Conservation (phyloP, 2,797 vertebrate genomes). For the Lagodon rhomboides region DNA sequence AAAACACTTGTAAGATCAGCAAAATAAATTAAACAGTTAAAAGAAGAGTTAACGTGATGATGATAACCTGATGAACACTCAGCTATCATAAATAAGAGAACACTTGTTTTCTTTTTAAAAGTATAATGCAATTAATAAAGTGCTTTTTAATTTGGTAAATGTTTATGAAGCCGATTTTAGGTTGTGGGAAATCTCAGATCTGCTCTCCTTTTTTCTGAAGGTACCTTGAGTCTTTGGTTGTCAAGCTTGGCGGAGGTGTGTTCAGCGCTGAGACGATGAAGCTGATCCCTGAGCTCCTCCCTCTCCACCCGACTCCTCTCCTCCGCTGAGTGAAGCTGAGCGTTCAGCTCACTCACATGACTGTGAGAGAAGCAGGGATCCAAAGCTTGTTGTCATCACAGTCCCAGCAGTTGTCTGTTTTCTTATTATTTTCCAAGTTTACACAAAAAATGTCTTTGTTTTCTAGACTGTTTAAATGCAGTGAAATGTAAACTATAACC, state of each 20-base stretch:
- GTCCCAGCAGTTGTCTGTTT: background rate
- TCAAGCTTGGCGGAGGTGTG: slow-evolving; percentile 84
- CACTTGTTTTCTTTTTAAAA: background rate
- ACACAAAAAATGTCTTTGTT: background rate
- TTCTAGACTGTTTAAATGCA: background rate
- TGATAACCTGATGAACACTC: background rate
- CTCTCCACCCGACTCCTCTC: slow-evolving; percentile 84
- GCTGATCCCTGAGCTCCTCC: slow-evolving; percentile 83
- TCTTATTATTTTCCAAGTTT: background rate
- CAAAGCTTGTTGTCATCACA: background rate
- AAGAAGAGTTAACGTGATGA: background rate
- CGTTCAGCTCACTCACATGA: slow-evolving; percentile 84
- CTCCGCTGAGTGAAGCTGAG: slow-evolving; percentile 80
- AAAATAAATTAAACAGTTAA: background rate
- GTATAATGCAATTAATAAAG: background rate
- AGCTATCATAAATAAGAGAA: background rate
- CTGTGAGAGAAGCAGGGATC: slow-evolving; percentile 70
- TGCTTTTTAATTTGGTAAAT: background rate
- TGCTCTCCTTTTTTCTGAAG: background rate
- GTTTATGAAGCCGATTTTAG: background rate
- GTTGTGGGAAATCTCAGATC: background rate
- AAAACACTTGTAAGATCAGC: rapidly evolving
- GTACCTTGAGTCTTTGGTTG: slow-evolving; percentile 90
- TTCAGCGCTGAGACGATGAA: slow-evolving; percentile 85
- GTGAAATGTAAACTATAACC: background rate